Base-by-base conservation (phyloP, 2,113 vertebrate genomes). In the Ptilorrhoa leucosticta region DNA sequence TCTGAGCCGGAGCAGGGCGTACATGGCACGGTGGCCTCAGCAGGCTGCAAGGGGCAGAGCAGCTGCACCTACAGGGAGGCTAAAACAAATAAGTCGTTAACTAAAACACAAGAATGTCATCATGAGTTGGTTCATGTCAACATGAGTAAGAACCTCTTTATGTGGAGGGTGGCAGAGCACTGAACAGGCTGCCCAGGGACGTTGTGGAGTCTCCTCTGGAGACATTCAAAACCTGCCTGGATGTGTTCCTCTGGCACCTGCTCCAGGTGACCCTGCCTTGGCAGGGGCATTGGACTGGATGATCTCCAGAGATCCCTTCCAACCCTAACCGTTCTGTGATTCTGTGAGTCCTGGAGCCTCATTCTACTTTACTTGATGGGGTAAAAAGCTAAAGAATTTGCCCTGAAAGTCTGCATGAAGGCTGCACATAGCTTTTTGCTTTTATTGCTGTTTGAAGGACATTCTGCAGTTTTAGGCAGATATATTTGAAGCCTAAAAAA, bases 1-100 rank as follows among this genome's bases (percentile, higher is more conserved):
- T 15, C 53, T 19, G 2, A 3, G 53, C 44, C 1, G 30, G 4
- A 3, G 14, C n/a, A 5, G 30, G 40, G 37, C 13, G 1, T 2
- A 2, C 22, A 0, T 9, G 81, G n/a, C 14, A 15, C 45, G 7
- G 18, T 0, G 42, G 27, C 45, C 48, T 21, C n/a, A 6, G 47
- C 2, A 1, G 48, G 15, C 30, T 28, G 26, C 12, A 2, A 40
- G 9, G 22, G 23, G 1, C 17, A 16, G 7, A 35, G 61, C 53
- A 18, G 35, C 26, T 3, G 0, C 28, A 15, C 28, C 15, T 37
- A 16, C 23, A 7, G 33, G 9, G 13, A n/a, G 23, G 15, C 40
- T 19, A 15, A 7, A 27, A 27, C 61, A 16, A 14, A 15, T 9
- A 16, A 13, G 5, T 10, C 40, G 3, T 19, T 27, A 13, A 10